phyloP scores from a whole-genome alignment of 1,140 invertebrate genomes.

The Amyelois transitella region DNA sequence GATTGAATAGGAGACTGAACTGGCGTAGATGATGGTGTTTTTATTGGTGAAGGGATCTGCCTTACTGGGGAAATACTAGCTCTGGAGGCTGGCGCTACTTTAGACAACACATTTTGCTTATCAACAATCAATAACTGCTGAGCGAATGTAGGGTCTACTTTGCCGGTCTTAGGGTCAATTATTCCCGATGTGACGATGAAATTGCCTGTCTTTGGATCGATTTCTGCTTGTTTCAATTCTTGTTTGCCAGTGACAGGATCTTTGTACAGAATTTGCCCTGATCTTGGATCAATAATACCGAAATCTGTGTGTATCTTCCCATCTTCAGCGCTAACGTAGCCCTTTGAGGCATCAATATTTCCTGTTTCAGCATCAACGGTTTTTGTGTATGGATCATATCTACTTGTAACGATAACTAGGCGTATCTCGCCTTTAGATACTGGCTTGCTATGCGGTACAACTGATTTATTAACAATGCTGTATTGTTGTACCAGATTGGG shows the following conservation, averaged over 20 bases:
- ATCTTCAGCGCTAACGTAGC: constrained; percentile 75
- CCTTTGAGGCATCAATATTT: constrained; percentile 72
- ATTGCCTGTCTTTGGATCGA: constrained; percentile 75
- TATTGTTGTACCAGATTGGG: constrained; percentile 76
- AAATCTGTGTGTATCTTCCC: constrained; percentile 78
- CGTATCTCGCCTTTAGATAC: constrained; percentile 71
- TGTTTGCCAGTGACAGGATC: constrained; percentile 76
- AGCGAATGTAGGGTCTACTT: constrained; percentile 67
- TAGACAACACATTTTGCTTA: constrained; percentile 61
- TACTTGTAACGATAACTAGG: constrained; percentile 75
- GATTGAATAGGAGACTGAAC: constrained; percentile 49
- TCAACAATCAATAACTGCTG: constrained; percentile 64
- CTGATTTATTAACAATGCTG: constrained; percentile 72
- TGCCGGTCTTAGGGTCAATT: constrained; percentile 75
- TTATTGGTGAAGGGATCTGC: constrained; percentile 49
- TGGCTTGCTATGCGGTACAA: constrained; percentile 67
- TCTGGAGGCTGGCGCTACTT: constrained; percentile 41
- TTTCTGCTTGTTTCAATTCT: constrained; percentile 74
- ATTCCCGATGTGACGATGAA: constrained; percentile 73
- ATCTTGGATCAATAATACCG: constrained; percentile 76
- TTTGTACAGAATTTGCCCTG: constrained; percentile 72
- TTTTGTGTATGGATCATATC: constrained; percentile 75
- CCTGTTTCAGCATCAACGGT: constrained; percentile 73
- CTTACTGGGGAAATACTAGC: constrained; percentile 51
- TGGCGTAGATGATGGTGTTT: constrained; percentile 42